A percentile compares a stretch with the other conserved stretches of the same genome.
These are phyloP conservation scores for Cynodonichthys magdalenae DNA, from an alignment of 2,797 vertebrate species.

Conservation along the genomic window DNA sequence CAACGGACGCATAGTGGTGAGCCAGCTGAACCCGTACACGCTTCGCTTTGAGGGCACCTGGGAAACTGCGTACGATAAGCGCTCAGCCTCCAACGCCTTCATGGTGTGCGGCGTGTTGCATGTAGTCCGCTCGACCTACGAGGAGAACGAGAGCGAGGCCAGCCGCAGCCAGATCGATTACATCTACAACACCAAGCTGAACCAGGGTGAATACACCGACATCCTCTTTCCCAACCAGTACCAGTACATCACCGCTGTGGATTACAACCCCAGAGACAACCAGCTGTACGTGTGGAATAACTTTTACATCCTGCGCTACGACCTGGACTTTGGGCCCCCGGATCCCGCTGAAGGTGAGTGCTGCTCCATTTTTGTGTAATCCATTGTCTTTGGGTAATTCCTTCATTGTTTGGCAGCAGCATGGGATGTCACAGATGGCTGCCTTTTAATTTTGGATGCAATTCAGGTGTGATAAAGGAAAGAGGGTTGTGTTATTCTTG, in stretches of 20 bases:
- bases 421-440: slow-evolving; percentile 62
- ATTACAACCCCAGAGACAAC: slow-evolving; percentile 99
- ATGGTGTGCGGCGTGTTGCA: slow-evolving; percentile 98
- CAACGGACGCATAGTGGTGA: slow-evolving; percentile 97
- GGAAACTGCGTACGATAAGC: slow-evolving; percentile 96
- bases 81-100: slow-evolving; percentile 98
- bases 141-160: slow-evolving; percentile 94
- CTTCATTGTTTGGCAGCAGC: slow-evolving; percentile 46
- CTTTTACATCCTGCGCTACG: slow-evolving; percentile 95
- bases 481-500: slow-evolving; percentile 60
- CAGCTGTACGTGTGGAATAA: slow-evolving; percentile 99
- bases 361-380: slow-evolving; percentile 5
- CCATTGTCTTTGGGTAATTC: slow-evolving; percentile 38
- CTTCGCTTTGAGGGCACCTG: slow-evolving; percentile 96
- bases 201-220: slow-evolving; percentile 89
- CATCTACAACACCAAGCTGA: slow-evolving; percentile 93
- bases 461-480: slow-evolving; percentile 67
- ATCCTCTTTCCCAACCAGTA: slow-evolving; percentile 97
- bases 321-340: slow-evolving; percentile 94
- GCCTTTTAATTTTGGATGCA: slow-evolving; percentile 74
- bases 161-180: slow-evolving; percentile 95
- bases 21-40: slow-evolving; percentile 97
- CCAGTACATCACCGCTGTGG: slow-evolving; percentile 98
- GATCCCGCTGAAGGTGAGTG: slow-evolving; percentile 95
- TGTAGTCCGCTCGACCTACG: slow-evolving; percentile 95